phyloP scores from a whole-genome alignment of 2,113 vertebrate genomes.

The Planiliza haematocheilus region DNA sequence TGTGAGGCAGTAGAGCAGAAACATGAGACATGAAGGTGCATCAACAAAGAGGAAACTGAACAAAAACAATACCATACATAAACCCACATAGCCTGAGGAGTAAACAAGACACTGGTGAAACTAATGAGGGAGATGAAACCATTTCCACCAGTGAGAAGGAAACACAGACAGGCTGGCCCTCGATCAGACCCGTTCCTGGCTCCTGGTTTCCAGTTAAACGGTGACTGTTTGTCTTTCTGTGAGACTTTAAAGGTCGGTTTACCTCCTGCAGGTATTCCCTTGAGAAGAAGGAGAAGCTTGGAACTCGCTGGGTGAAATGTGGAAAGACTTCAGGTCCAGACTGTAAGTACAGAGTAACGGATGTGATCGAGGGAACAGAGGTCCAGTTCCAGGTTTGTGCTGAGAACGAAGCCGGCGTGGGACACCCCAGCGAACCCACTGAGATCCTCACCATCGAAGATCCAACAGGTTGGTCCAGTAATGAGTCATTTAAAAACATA shows the following conservation, averaged over 20 bases:
- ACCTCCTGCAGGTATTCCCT: constrained; percentile 87
- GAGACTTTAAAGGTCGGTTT: background rate
- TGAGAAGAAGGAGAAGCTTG: constrained; percentile 98
- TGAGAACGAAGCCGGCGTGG: constrained; percentile 96
- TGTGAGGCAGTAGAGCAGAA: too few relatives aligned
- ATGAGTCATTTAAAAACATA: background rate
- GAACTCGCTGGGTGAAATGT: constrained; percentile 97
- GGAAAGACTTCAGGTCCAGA: constrained; percentile 95
- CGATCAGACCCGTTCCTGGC: too few relatives aligned
- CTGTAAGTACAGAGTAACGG: constrained; percentile 94
- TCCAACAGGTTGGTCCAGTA: constrained; percentile 85
- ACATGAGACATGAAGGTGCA: too few relatives aligned
- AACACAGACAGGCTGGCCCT: too few relatives aligned
- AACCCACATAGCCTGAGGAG: too few relatives aligned
- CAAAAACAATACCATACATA: too few relatives aligned
- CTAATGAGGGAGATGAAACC: too few relatives aligned
- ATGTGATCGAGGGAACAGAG: constrained; percentile 97
- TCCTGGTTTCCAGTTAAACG: too few relatives aligned
- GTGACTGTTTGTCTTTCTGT: too few relatives aligned
- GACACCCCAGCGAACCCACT: constrained; percentile 96
- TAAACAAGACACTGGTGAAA: too few relatives aligned
- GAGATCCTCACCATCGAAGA: constrained; percentile 95
- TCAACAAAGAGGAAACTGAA: too few relatives aligned
- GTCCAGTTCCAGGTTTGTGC: constrained; percentile 97
- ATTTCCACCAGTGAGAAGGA: too few relatives aligned